Evolutionary conservation across 1,140 invertebrate genomes (phyloP).

Genomic region (Hyles vespertilio): DNA sequence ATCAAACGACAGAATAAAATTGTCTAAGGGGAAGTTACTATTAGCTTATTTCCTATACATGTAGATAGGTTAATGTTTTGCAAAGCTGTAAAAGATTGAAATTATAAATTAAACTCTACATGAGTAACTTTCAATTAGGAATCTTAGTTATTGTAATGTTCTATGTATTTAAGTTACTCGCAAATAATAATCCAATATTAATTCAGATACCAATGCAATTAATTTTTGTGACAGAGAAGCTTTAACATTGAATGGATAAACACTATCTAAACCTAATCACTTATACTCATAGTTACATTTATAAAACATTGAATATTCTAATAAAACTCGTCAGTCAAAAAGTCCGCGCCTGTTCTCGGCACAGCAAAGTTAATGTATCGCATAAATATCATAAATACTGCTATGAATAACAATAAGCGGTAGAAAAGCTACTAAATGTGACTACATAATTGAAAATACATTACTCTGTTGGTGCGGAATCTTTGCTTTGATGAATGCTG

Average conservation of each 20-base stretch:
- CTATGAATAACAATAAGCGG: slow-evolving; percentile 1
- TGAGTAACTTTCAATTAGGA: too few relatives aligned
- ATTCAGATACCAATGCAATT: slow-evolving; percentile 24
- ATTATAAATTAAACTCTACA: background rate
- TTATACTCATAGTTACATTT: slow-evolving; percentile 43
- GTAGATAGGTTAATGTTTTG: slow-evolving; percentile 3
- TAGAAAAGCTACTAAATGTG: slow-evolving; percentile 10
- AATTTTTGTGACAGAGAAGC: slow-evolving; percentile 45
- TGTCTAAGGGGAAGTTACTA: slow-evolving; percentile 14
- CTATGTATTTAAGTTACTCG: background rate
- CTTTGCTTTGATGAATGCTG: slow-evolving; percentile 13
- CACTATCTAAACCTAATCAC: slow-evolving; percentile 52
- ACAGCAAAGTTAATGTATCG: slow-evolving; percentile 10
- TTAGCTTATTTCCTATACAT: slow-evolving; percentile 17
- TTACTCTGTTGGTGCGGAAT: background rate
- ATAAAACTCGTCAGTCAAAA: slow-evolving; percentile 58
- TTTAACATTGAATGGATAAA: slow-evolving; percentile 44
- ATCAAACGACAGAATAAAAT: slow-evolving; percentile 14
- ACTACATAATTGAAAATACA: slow-evolving; percentile 1
- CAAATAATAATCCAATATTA: background rate
- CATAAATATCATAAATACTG: background rate
- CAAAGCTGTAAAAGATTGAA: slow-evolving; percentile 2
- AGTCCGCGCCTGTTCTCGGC: slow-evolving; percentile 28
- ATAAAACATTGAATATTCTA: slow-evolving; percentile 57
- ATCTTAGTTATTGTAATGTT: too few relatives aligned